phyloP scores from a whole-genome alignment of 1,140 invertebrate genomes.

The Psix sp. region DNA sequence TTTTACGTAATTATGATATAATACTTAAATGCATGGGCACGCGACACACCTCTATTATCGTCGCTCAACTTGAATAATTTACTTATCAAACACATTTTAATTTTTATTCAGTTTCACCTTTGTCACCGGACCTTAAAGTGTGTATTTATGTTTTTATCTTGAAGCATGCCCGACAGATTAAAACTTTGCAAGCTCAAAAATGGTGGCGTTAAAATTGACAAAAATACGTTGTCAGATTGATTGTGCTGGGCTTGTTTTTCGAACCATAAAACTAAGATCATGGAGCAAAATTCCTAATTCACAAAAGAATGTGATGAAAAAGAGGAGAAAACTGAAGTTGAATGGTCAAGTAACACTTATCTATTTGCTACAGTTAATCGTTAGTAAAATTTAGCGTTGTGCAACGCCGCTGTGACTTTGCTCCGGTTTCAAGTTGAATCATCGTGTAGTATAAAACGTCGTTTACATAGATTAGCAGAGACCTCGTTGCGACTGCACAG shows the following conservation, averaged over 20 bases:
- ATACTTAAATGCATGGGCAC: conserved; percentile 74
- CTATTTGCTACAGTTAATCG: conserved; percentile 42
- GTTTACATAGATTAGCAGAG: conserved; percentile 20
- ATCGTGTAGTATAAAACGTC: conserved; percentile 57
- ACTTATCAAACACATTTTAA: conserved; percentile 32
- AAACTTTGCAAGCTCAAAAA: conserved; percentile 55
- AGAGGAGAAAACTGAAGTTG: no score
- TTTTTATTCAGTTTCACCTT: no score
- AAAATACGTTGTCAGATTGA: conserved; percentile 54
- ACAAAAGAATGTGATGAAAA: not conserved
- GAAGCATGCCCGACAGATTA: conserved; percentile 55
- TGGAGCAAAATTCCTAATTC: conserved; percentile 57
- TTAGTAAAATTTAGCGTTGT: conserved; percentile 27
- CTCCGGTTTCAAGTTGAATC: conserved; percentile 55
- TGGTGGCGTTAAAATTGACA: conserved; percentile 49
- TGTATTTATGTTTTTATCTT: conserved; percentile 12
- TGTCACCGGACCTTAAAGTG: no score
- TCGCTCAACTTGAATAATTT: conserved; percentile 43
- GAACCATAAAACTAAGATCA: conserved; percentile 31
- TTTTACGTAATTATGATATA: conserved; percentile 75
- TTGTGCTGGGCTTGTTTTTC: conserved; percentile 54
- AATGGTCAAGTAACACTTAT: no score
- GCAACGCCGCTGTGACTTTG: conserved; percentile 35
- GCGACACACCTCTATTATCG: conserved; percentile 60
- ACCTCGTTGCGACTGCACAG: conserved; percentile 28